Base-by-base conservation (phyloP, 2,113 vertebrate species). In the Trichechus manatus region DNA sequence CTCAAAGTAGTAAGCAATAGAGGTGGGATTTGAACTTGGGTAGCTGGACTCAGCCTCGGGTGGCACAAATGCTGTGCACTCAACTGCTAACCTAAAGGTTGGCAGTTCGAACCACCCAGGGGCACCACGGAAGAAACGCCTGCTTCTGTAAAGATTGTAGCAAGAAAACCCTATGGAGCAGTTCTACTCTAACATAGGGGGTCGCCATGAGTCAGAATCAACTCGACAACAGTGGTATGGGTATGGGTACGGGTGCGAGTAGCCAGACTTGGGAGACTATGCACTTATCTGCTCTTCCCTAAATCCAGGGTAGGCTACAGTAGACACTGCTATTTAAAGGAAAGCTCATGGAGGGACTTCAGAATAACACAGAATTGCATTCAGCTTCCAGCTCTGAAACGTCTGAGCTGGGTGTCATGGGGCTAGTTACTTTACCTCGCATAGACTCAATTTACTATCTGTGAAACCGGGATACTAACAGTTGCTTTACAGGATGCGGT, bases 321-420 rank as follows among this genome's bases (percentile, higher is more conserved):
- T 5, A 53, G 77, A 36, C 27, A 0, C 23, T 14, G 1, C 56
- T 68, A 36, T 33, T 47, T 2, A 13, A 78, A 75, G 33, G 50
- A 59, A 68, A 50, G 33, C 9, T 13, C 6, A 2, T 0, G 29
- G n/a, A 29, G 27, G 7, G 25, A 33, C 72, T 36, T 72, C 9
- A 9, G 19, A 22, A 33, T 36, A 42, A 56, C 6, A 0, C 2
- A 22, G 2, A 80, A 17, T 11, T 13, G 7, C 33, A 13, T 20
- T 36, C 6, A 5, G 66, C 19, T 31, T 33, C 27, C 8, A 42
- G 72, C 42, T 64, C n/a, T 75, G 79, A 7, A 23, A 23, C 20
- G 8, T 64, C 61, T 50, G 23, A 9, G 31, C 56, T 31, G 33
- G 63, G 36, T 64, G 6, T 11, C 33, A 27, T 4, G 1, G 0